A percentile compares a stretch with the other conserved stretches of the same genome.
phyloP scores from a whole-genome alignment of 2,797 vertebrate genomes.

The Taenioides sp. region DNA sequence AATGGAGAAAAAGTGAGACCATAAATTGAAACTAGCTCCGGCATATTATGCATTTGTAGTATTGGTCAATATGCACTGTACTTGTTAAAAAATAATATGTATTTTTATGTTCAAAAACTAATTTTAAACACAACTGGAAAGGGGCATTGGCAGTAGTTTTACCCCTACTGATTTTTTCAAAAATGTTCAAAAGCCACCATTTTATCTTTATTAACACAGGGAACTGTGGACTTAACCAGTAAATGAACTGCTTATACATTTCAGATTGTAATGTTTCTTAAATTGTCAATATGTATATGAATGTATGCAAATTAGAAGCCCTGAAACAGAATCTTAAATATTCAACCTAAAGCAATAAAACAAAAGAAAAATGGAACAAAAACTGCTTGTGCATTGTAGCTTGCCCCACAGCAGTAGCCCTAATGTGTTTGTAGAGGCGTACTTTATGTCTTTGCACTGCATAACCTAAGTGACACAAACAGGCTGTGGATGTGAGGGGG shows the following conservation, averaged over 20 bases:
- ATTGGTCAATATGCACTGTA: too few relatives aligned
- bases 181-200: conserved; percentile 10
- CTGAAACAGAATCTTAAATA: not conserved
- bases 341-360: too few relatives aligned
- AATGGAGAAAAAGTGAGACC: not conserved
- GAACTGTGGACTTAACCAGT: not conserved
- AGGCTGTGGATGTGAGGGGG: conserved; percentile 40
- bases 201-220: conserved; percentile 32
- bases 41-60: not conserved
- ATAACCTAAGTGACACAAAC: conserved; percentile 52
- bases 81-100: conserved; percentile 1
- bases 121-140: conserved; percentile 7
- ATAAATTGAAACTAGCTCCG: too few relatives aligned
- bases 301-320: not conserved
- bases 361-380: not conserved
- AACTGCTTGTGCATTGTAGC: conserved; percentile 7
- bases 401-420: conserved; percentile 22
- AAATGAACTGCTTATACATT: not conserved
- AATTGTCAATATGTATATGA: not conserved
- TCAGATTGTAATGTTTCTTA: not conserved
- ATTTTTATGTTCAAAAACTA: not conserved
- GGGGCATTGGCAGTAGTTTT: conserved; percentile 12
- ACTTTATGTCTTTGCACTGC: conserved; percentile 39
- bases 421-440: conserved; percentile 42
- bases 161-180: conserved; percentile 12